phyloP scores from a whole-genome alignment of 2,888 invertebrate species.

The Dynastes grantii region DNA sequence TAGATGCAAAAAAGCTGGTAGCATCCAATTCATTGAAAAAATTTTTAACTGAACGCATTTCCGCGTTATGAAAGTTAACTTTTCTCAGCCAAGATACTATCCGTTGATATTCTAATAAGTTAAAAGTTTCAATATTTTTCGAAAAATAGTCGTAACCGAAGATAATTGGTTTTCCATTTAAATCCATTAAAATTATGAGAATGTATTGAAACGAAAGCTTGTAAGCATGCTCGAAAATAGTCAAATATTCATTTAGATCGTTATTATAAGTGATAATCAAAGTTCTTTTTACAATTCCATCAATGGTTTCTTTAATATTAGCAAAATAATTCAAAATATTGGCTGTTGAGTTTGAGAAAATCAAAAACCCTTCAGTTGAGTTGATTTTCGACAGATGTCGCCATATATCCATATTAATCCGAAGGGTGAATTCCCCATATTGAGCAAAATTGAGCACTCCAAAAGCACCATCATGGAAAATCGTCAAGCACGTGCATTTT shows the following conservation, averaged over 20 bases:
- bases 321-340: not conserved
- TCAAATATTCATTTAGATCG: constrained; percentile 6
- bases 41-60: constrained; percentile 23
- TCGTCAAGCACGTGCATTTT: not conserved
- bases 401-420: not conserved
- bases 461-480: not conserved
- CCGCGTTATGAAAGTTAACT: not conserved
- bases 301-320: not conserved
- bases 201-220: constrained; percentile 11
- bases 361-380: not conserved
- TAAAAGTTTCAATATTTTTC: not conserved
- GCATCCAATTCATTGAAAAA: not conserved
- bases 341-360: not conserved
- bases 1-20: not conserved
- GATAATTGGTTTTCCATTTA: not conserved
- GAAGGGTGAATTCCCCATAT: not conserved
- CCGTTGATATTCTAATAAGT: not conserved
- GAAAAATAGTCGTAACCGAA: constrained; percentile 8
- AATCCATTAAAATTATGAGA: not conserved
- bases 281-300: not conserved
- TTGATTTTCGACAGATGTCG: not conserved
- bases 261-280: constrained; percentile 5
- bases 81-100: not conserved
- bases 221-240: not conserved
- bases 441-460: not conserved